phyloP scores from a whole-genome alignment of 2,113 vertebrate genomes.

The Alethe diademata region DNA sequence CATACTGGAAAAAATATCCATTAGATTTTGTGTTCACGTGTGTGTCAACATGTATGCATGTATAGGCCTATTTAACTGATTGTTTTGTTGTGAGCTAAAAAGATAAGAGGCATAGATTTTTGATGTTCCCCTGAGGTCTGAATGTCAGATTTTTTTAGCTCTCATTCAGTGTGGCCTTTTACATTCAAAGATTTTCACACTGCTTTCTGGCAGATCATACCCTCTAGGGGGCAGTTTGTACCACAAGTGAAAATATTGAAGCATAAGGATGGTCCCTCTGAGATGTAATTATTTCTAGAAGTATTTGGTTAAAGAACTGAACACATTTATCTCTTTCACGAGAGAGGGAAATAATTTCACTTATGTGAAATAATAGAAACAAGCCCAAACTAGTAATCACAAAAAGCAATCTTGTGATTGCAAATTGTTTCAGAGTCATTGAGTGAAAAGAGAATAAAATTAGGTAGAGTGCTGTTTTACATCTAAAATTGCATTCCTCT shows the following conservation, averaged over 20 bases:
- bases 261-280: accelerated
- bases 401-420: background rate
- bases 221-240: background rate
- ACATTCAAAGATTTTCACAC: background rate
- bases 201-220: background rate
- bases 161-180: background rate
- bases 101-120: background rate
- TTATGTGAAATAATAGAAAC: background rate
- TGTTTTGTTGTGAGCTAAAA: background rate
- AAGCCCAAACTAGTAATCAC: background rate
- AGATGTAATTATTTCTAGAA: background rate
- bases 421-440: background rate
- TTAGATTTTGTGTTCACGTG: background rate
- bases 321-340: background rate
- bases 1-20: background rate
- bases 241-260: background rate
- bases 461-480: background rate
- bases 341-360: background rate
- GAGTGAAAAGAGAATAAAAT: background rate
- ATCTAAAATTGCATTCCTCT: background rate
- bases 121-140: background rate
- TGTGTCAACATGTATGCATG: background rate
- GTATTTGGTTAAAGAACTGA: background rate
- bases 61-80: background rate
- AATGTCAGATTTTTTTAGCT: background rate